A percentile compares a stretch with the other conserved stretches of the same genome.
These are phyloP conservation scores for Gobiocypris rarus DNA, from an alignment of 2,113 vertebrate species.

Conservation along the genomic window DNA sequence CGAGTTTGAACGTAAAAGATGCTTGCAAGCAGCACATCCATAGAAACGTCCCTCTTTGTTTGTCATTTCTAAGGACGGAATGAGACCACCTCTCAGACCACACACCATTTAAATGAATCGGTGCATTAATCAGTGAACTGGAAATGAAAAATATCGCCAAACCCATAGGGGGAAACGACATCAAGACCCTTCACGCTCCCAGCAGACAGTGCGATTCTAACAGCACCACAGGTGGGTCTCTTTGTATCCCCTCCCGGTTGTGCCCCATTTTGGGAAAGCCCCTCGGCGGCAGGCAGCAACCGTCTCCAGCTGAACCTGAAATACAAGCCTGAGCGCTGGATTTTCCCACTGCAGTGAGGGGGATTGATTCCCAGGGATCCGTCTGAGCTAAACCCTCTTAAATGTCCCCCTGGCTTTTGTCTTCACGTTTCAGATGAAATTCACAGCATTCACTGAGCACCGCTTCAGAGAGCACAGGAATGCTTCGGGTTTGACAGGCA, in stretches of 20 bases:
- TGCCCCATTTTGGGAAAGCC: constrained; percentile 61
- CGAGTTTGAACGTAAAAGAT: background rate
- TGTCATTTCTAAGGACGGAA: constrained; percentile 35
- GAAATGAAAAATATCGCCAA: constrained; percentile 56
- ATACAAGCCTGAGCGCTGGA: constrained; percentile 56
- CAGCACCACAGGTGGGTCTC: constrained; percentile 56
- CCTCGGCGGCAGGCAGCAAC: constrained; percentile 51
- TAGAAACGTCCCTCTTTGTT: constrained; percentile 35
- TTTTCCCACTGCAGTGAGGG: constrained; percentile 57
- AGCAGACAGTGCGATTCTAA: constrained; percentile 34
- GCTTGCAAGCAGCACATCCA: constrained; percentile 3
- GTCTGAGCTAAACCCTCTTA: constrained; percentile 75
- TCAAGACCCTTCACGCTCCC: constrained; percentile 45
- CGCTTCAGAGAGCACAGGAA: constrained; percentile 71
- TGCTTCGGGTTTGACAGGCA: constrained; percentile 75
- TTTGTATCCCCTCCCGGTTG: constrained; percentile 60
- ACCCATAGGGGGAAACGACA: constrained; percentile 31
- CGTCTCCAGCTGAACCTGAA: constrained; percentile 61
- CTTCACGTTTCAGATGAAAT: constrained; percentile 77
- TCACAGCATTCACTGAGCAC: constrained; percentile 72
- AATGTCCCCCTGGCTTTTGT: constrained; percentile 80
- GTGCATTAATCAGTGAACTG: constrained; percentile 51
- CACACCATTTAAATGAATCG: constrained; percentile 46
- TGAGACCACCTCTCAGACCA: constrained; percentile 51
- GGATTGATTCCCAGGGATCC: constrained; percentile 74